Evolutionary conservation across 2,797 vertebrate species (phyloP), one percentile per base, ranked within the genome.

Genomic region (Oryzias sinensis): DNA sequence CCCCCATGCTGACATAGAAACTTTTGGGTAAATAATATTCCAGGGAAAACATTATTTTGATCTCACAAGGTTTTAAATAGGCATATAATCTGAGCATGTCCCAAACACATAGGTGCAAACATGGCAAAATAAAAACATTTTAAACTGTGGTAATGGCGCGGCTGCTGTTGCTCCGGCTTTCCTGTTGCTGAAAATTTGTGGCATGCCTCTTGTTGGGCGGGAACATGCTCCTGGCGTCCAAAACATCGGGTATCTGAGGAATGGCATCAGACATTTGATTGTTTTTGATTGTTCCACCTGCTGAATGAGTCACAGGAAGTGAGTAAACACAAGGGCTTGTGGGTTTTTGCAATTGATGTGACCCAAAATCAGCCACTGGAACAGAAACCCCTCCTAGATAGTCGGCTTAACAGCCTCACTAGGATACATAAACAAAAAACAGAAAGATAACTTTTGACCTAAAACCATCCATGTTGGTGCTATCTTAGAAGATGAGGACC

Each of bases 141-240:
- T 53, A 90, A 49, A 90, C 87, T 8, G 84, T 89, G 16, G 88
- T 90, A 6, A 87, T 72, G 54, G 73, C 87, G 46, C 84, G 70
- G 72, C 80, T 0, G 14, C 17, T 76, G 49, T 53, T 68, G 33
- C 14, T 68, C 33, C 15, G 4, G 57, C 18, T 58, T 15, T 71
- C 62, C 29, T 79, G 65, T 18, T 56, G 27, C 11, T 46, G 3
- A 61, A 37, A 51, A n/a, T 25, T 51, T 46, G 74, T 70, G 20
- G 27, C 17, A 18, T 56, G 65, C 18, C 24, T 73, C n/a, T 78
- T 71, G 18, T 8, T 57, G 52, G 71, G 71, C 25, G 72, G 49
- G 49, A 77, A 80, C 8, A 17, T 40, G 58, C 20, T 79, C 51
- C 71, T 79, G 41, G 68, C 77, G 24, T 64, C 59, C 43, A 83